phyloP scores from a whole-genome alignment of 2,797 vertebrate species.

The Parambassis ranga region DNA sequence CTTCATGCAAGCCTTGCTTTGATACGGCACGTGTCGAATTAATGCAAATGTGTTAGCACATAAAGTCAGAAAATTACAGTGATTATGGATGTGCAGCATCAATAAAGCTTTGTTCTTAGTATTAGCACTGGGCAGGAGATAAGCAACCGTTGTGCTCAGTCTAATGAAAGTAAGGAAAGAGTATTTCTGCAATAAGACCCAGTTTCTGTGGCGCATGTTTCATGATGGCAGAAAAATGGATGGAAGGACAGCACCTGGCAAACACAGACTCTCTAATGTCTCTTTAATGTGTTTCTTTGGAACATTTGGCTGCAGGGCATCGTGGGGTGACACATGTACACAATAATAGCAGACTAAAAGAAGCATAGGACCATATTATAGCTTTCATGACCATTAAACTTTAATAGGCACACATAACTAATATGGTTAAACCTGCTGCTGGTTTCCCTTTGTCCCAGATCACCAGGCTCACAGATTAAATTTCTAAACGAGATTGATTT shows the following conservation, averaged over 20 bases:
- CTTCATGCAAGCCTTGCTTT: constrained; percentile 18
- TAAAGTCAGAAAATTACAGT: constrained; percentile 13
- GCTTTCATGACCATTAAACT: constrained; percentile 67
- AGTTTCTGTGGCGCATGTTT: constrained; percentile 17
- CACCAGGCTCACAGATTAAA: constrained; percentile 54
- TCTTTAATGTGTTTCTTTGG: constrained; percentile 59
- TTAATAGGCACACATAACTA: constrained; percentile 66
- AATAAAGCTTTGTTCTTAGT: constrained; percentile 24
- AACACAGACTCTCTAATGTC: constrained; percentile 51
- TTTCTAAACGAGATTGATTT: constrained; percentile 69
- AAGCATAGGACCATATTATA: constrained; percentile 51
- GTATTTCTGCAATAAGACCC: constrained; percentile 9
- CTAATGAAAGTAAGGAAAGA: constrained; percentile 30
- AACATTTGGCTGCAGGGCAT: constrained; percentile 57
- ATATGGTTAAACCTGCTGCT: constrained; percentile 55
- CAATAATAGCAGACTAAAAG: constrained; percentile 56
- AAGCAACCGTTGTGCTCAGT: neutral
- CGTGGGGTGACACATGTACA: constrained; percentile 61
- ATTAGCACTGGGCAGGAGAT: constrained; percentile 27
- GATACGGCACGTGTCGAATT: constrained; percentile 21
- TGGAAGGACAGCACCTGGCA: constrained; percentile 47
- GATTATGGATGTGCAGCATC: constrained; percentile 10
- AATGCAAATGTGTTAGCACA: constrained; percentile 36
- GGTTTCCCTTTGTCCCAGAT: constrained; percentile 36
- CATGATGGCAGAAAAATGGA: constrained; percentile 12